These are phyloP conservation scores for Nilaparvata lugens DNA, from an alignment of 1,140 invertebrate genomes.

Conservation along the genomic window DNA sequence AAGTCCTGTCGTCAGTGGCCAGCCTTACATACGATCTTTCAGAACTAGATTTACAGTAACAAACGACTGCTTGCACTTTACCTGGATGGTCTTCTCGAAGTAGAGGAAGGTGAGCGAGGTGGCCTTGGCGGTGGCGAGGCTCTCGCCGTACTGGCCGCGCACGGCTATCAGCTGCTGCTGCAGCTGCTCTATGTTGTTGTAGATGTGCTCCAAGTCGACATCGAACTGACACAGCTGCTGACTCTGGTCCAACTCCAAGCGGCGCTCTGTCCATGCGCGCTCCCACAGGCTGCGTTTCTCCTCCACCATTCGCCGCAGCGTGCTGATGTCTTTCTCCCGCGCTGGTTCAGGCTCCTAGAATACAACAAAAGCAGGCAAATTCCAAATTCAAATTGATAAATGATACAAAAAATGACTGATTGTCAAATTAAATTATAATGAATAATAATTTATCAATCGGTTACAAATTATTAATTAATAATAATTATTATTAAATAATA, in stretches of 20 bases:
- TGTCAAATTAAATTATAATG: no score
- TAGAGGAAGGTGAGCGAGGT: constrained; percentile 61
- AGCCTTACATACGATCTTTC: no score
- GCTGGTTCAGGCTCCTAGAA: constrained; percentile 56
- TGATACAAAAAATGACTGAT: no score
- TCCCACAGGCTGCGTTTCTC: constrained; percentile 45
- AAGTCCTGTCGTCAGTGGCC: no score
- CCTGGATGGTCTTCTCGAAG: constrained; percentile 71
- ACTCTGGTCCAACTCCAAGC: constrained; percentile 51
- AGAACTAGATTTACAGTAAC: no score
- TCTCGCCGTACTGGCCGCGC: constrained; percentile 61
- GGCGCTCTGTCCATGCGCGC: constrained; percentile 47
- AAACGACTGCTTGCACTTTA: constrained; percentile 36
- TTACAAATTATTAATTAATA: no score
- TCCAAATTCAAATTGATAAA: no score
- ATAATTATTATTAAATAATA: no score
- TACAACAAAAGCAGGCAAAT: constrained; percentile 23
- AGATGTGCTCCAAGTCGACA: constrained; percentile 61
- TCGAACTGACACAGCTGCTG: constrained; percentile 58
- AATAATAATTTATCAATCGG: no score
- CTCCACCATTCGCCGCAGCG: constrained; percentile 52
- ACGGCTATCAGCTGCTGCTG: constrained; percentile 50
- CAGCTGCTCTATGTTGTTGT: constrained; percentile 57
- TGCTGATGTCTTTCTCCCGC: constrained; percentile 57
- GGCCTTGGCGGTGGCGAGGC: constrained; percentile 53